These are phyloP conservation scores for Gnathochromis pfefferi DNA, from an alignment of 2,113 vertebrate species.

Conservation along the genomic window DNA sequence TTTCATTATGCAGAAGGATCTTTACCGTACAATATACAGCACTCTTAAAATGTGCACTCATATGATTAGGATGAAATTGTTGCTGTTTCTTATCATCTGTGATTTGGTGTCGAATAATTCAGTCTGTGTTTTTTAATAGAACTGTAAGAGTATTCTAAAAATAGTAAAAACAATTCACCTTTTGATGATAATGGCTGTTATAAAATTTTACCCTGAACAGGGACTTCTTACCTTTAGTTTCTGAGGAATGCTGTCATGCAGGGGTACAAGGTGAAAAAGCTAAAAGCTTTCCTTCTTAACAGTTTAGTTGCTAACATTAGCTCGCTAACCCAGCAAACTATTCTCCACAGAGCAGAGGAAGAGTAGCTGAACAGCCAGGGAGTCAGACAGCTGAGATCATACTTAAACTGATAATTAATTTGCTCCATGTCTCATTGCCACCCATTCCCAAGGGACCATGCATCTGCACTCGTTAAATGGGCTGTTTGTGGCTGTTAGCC, in stretches of 20 bases:
- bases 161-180: neutral
- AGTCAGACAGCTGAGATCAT: slow-evolving; percentile 27
- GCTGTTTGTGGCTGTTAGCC: neutral
- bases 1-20: neutral
- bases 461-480: neutral
- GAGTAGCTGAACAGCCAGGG: slow-evolving; percentile 3
- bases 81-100: neutral
- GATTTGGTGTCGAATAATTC: neutral
- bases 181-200: neutral
- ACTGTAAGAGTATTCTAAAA: neutral
- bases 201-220: neutral
- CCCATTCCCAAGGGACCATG: neutral
- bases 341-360: neutral
- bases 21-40: neutral
- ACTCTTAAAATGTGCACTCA: neutral
- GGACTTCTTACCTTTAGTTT: neutral
- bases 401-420: slow-evolving; percentile 36
- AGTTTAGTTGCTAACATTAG: neutral
- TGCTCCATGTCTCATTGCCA: neutral
- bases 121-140: neutral
- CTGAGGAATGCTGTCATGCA: neutral
- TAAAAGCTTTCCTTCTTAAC: neutral
- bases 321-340: neutral
- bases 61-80: neutral
- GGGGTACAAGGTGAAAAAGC: neutral